Conservation (phyloP, 2,888 invertebrate species). For the Ophion slaviceki region DNA sequence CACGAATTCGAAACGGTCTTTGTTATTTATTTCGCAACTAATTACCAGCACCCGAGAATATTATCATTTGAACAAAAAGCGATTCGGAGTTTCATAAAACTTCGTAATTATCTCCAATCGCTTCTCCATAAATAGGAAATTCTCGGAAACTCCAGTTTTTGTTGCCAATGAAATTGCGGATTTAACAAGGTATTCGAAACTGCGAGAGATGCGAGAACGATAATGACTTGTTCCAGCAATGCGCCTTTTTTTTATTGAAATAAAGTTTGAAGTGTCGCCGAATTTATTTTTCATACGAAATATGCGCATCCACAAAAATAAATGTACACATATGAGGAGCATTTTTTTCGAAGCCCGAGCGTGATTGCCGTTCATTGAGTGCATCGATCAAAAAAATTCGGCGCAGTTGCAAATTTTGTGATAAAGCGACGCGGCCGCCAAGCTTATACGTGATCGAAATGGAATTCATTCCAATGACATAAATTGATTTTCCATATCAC, state of each 20-base stretch:
- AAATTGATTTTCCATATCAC: conserved; percentile 2
- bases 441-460: background rate
- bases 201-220: background rate
- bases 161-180: background rate
- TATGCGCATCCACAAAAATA: background rate
- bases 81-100: background rate
- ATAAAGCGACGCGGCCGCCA: background rate
- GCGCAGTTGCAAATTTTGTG: background rate
- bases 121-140: background rate
- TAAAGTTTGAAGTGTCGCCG: background rate
- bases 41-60: background rate
- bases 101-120: background rate
- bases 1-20: background rate
- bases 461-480: background rate
- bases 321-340: background rate
- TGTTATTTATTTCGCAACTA: background rate
- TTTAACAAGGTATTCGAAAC: background rate
- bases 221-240: background rate
- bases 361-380: background rate
- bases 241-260: background rate
- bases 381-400: background rate
- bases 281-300: background rate
- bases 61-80: background rate
- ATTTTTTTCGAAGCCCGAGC: background rate
- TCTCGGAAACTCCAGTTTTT: background rate